These are phyloP conservation scores for Pseudachorutes palmiensis DNA, from an alignment of 1,140 invertebrate genomes.

Conservation along the genomic window DNA sequence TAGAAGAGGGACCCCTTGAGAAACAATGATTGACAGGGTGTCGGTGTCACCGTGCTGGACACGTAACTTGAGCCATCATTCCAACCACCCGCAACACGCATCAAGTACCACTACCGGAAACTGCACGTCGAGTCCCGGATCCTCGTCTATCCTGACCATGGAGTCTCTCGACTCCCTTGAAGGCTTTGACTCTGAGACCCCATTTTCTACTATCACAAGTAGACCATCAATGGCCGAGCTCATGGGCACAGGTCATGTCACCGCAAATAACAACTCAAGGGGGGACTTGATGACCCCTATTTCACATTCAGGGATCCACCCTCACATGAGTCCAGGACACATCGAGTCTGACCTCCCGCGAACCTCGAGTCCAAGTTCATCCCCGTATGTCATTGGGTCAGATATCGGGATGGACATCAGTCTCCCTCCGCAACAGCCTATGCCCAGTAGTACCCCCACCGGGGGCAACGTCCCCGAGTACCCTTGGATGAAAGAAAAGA, in stretches of 20 bases:
- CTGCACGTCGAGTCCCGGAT: constrained; percentile 32
- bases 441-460: constrained; percentile 7
- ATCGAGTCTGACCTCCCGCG: constrained; percentile 21
- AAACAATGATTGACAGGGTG: constrained; percentile 39
- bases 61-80: constrained; percentile 24
- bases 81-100: constrained; percentile 19
- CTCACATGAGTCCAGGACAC: constrained; percentile 37
- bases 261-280: neutral
- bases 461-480: constrained; percentile 74
- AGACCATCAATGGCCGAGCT: constrained; percentile 89
- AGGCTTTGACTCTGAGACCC: constrained; percentile 48
- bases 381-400: constrained; percentile 5
- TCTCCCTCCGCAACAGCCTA: constrained; percentile 13
- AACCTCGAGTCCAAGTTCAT: constrained; percentile 21
- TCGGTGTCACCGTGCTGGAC: constrained; percentile 38
- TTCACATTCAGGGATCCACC: constrained; percentile 34
- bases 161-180: constrained; percentile 37
- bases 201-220: constrained; percentile 76
- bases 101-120: constrained; percentile 7
- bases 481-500: constrained; percentile 97
- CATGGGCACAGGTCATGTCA: constrained; percentile 22
- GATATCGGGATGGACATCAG: constrained; percentile 16
- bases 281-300: constrained; percentile 16
- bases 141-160: constrained; percentile 34
- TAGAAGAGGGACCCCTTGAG: too few species aligned